phyloP scores from a whole-genome alignment of 1,140 invertebrate genomes.

The Oscheius sp. region DNA sequence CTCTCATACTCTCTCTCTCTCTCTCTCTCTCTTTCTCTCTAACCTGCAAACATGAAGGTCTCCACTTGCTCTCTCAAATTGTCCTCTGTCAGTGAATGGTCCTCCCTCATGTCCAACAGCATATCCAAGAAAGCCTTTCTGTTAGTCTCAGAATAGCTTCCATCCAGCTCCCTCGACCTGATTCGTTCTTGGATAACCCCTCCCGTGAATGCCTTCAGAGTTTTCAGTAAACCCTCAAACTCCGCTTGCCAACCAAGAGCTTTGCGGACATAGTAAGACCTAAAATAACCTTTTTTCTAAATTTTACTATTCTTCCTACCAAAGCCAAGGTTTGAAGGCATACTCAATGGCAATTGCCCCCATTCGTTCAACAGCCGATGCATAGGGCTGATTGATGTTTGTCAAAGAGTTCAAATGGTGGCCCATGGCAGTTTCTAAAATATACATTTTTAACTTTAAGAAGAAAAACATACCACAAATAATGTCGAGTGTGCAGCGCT shows the following conservation, averaged over 20 bases:
- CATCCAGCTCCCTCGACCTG: neutral
- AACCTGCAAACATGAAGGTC: slow-evolving; percentile 73
- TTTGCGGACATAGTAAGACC: neutral
- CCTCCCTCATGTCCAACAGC: slow-evolving; percentile 74
- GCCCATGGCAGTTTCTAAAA: slow-evolving; percentile 80
- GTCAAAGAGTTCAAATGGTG: slow-evolving; percentile 57
- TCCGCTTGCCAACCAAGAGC: neutral
- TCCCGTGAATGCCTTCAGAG: slow-evolving; percentile 19
- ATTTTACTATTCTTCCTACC: neutral
- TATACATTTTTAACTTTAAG: neutral
- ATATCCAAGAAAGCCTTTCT: slow-evolving; percentile 87
- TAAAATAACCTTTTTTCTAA: neutral
- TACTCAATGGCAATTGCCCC: neutral
- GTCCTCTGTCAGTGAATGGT: slow-evolving; percentile 68
- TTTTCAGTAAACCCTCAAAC: neutral
- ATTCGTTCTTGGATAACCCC: slow-evolving; percentile 23
- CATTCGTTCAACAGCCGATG: neutral
- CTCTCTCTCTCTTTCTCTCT: neutral
- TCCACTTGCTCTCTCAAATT: slow-evolving; percentile 71
- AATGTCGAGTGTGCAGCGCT: slow-evolving; percentile 78
- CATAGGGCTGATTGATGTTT: slow-evolving; percentile 4
- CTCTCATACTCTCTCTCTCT: neutral
- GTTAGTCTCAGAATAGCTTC: slow-evolving; percentile 63
- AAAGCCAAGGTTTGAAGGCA: neutral
- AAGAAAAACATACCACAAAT: slow-evolving; percentile 68